Percentiles rank a stretch among this genome's conserved stretches.
phyloP scores from a whole-genome alignment of 2,113 vertebrate species.

The Neoarius graeffei region DNA sequence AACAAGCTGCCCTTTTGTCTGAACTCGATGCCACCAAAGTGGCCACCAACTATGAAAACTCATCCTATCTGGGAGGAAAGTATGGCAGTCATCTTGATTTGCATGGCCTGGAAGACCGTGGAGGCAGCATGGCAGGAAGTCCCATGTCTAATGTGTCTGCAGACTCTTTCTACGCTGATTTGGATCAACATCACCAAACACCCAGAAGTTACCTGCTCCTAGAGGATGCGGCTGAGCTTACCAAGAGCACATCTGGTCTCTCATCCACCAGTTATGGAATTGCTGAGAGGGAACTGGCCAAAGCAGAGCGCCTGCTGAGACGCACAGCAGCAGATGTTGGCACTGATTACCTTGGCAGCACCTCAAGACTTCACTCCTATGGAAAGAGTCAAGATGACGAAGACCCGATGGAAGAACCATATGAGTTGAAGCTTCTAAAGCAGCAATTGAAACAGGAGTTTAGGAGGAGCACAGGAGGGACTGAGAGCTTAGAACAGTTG shows the following conservation, averaged over 20 bases:
- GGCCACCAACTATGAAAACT: constrained; percentile 86
- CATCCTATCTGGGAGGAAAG: constrained; percentile 87
- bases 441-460: constrained; percentile 99
- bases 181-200: constrained; percentile 83
- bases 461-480: constrained; percentile 87
- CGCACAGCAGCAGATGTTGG: constrained; percentile 81
- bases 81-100: constrained; percentile 92
- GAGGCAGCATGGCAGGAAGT: constrained; percentile 85
- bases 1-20: constrained; percentile 81
- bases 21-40: constrained; percentile 93
- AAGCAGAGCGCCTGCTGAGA: constrained; percentile 88
- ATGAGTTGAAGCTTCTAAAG: constrained; percentile 94
- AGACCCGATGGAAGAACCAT: constrained; percentile 96
- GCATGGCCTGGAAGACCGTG: constrained; percentile 83
- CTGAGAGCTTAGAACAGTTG: constrained; percentile 90
- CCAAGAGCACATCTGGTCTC: constrained; percentile 82
- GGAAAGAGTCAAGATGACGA: constrained; percentile 95
- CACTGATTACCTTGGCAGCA: constrained; percentile 89
- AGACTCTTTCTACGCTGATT: constrained; percentile 93
- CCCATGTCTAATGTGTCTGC: constrained; percentile 92
- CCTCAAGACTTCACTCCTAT: constrained; percentile 86
- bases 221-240: constrained; percentile 93
- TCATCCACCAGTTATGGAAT: constrained; percentile 86
- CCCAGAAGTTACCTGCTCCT: constrained; percentile 90
- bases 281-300: constrained; percentile 91